These are phyloP conservation scores for Bufo bufo DNA, from an alignment of 2,113 vertebrate genomes.

Conservation along the genomic window DNA sequence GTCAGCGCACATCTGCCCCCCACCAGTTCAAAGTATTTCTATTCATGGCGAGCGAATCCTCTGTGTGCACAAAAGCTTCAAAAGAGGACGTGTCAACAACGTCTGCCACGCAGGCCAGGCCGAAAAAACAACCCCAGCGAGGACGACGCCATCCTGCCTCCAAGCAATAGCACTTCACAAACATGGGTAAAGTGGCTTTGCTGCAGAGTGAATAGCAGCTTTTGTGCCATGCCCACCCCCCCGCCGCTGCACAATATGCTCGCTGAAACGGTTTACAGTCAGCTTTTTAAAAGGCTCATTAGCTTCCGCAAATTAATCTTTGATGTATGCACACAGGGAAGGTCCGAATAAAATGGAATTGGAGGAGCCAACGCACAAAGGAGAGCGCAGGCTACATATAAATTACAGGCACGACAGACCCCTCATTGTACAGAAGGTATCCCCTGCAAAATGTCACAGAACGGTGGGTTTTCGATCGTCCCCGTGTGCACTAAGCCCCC, in stretches of 20 bases:
- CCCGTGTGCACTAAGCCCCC: neutral
- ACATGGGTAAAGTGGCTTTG: slow-evolving; percentile 25
- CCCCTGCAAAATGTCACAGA: neutral
- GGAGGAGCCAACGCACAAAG: neutral
- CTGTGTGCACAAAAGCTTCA: neutral
- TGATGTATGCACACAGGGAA: slow-evolving; percentile 44
- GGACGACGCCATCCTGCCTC: slow-evolving; percentile 36
- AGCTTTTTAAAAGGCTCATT: slow-evolving; percentile 40
- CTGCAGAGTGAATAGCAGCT: slow-evolving; percentile 20
- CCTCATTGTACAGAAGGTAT: neutral
- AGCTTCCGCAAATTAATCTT: slow-evolving; percentile 48
- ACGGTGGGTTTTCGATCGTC: neutral
- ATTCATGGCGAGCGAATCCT: neutral
- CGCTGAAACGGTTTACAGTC: slow-evolving; percentile 27
- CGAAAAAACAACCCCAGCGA: neutral
- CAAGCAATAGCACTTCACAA: slow-evolving; percentile 32
- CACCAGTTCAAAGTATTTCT: neutral
- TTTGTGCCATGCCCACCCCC: slow-evolving; percentile 6
- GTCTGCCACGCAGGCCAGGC: neutral
- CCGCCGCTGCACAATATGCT: neutral
- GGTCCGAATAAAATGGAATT: neutral
- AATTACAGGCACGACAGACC: neutral
- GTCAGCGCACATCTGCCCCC: neutral
- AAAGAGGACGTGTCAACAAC: slow-evolving; percentile 17
- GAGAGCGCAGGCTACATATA: neutral